phyloP scores from a whole-genome alignment of 1,140 invertebrate genomes.

The Eufriesea mexicana region DNA sequence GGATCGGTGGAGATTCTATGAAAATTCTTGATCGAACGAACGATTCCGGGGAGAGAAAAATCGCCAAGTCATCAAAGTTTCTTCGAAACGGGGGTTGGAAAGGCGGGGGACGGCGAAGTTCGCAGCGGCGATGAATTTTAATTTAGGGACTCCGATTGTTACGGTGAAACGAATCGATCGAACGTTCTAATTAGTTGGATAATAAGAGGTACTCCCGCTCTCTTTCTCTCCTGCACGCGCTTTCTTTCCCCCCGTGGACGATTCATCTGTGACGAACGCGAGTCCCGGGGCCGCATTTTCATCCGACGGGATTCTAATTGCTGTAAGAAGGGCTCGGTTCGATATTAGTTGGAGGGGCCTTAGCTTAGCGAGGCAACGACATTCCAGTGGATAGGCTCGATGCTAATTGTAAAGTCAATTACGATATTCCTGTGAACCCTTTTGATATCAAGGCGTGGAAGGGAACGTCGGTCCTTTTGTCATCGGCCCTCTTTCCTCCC shows the following conservation, averaged over 20 bases:
- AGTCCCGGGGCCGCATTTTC: constrained; percentile 8
- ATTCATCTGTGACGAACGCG: not conserved
- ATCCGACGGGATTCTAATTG: constrained; percentile 58
- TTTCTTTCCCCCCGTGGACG: not conserved
- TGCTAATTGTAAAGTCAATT: constrained; percentile 75
- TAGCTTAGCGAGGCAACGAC: constrained; percentile 23
- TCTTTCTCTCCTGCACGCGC: too few species aligned
- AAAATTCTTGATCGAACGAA: constrained; percentile 40
- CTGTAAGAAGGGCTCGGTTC: constrained; percentile 48
- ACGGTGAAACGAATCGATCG: constrained; percentile 66
- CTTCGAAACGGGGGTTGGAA: not conserved
- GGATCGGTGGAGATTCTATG: not conserved
- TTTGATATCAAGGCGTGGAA: constrained; percentile 61
- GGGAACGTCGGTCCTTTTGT: constrained; percentile 59
- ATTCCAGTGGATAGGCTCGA: constrained; percentile 47
- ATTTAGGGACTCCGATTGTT: constrained; percentile 65
- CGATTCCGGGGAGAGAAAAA: constrained; percentile 10
- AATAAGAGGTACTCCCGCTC: constrained; percentile 28
- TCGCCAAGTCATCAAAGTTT: constrained; percentile 49
- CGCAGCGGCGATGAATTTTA: constrained; percentile 65
- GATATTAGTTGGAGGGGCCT: constrained; percentile 47
- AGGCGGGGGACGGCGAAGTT: not conserved
- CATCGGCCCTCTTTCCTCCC: constrained; percentile 36
- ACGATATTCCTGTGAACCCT: constrained; percentile 64
- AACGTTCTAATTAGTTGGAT: constrained; percentile 67